Percentiles rank a stretch among this genome's conserved stretches.
Evolutionary conservation across 2,113 vertebrate species (phyloP).

Genomic region (Numida meleagris): DNA sequence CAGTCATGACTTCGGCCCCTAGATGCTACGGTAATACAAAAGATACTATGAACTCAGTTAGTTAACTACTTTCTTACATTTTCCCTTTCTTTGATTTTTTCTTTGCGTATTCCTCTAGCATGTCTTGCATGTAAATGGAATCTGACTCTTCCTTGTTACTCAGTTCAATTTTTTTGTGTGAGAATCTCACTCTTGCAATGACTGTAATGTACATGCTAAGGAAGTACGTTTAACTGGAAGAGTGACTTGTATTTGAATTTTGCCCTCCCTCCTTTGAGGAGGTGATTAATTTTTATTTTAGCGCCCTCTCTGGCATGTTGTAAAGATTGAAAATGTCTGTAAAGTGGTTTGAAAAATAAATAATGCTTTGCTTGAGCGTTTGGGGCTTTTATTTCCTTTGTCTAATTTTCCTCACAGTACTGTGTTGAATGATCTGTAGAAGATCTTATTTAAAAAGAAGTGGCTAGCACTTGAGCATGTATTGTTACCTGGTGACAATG

Average conservation of each 20-base stretch:
- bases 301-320: neutral
- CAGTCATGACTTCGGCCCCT: neutral
- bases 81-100: neutral
- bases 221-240: neutral
- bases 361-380: neutral
- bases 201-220: neutral
- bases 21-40: slow-evolving; percentile 47
- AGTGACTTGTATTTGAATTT: neutral
- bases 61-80: neutral
- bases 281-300: neutral
- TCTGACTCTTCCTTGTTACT: neutral
- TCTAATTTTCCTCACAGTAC: neutral
- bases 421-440: neutral
- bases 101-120: neutral
- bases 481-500: neutral
- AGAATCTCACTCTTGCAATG: neutral
- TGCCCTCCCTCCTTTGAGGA: neutral
- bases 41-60: neutral
- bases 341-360: slow-evolving; percentile 22
- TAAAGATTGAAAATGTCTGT: slow-evolving; percentile 10
- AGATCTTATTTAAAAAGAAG: neutral
- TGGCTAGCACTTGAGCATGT: slow-evolving; percentile 37
- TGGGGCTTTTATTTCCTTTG: neutral
- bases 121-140: slow-evolving; percentile 35
- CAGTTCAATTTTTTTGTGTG: neutral